Base-by-base conservation (phyloP, 2,113 vertebrate genomes). In the Nibea albiflora region DNA sequence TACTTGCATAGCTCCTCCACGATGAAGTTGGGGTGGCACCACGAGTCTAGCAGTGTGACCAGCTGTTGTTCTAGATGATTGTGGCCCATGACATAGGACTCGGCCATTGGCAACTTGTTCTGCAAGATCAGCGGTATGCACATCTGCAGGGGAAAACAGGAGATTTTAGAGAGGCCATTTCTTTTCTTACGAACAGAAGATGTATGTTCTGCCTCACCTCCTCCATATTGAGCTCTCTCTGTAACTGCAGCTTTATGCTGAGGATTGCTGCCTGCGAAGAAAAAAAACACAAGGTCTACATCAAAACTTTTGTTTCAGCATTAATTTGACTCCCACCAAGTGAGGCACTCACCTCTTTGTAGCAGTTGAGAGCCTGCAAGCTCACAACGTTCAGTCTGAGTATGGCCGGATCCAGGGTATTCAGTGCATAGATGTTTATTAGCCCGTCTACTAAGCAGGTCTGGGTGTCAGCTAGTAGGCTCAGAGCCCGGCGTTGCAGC, bases 71-170 rank as follows among this genome's bases (percentile, higher is more conserved):
- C 96, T 14, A 98, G 94, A 35, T 94, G 88, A 0, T 88, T 93
- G 73, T 95, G 72, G 20, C 92, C 92, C 0, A 71, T 78, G 76
- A 97, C 95, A 0, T 92, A 96, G 7, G 88, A 81, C 86, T 97
- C 96, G 6, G 94, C 94, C 20, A 97, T 19, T 0, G 91, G 76
- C 17, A 84, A n/a, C 85, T 95, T 95, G 53, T 96, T 96, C 83
- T 96, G 94, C 16, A 98, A 90, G 57, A 97, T 95, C 0, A 97
- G 91, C 0, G 96, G 97, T 0, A 92, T 53, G 26, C 96, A 96
- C 81, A 97, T 93, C 97, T 98, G 77, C n/a, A 60, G 57, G 52
- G 69, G 26, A 70, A 73, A 22, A 56, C 54, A 8, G 10, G 10
- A n/a, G 11, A 44, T 70, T 75, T 62, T 44, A 68, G 26, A 11